phyloP scores from a whole-genome alignment of 2,797 vertebrate genomes.

The Darevskia mixta region DNA sequence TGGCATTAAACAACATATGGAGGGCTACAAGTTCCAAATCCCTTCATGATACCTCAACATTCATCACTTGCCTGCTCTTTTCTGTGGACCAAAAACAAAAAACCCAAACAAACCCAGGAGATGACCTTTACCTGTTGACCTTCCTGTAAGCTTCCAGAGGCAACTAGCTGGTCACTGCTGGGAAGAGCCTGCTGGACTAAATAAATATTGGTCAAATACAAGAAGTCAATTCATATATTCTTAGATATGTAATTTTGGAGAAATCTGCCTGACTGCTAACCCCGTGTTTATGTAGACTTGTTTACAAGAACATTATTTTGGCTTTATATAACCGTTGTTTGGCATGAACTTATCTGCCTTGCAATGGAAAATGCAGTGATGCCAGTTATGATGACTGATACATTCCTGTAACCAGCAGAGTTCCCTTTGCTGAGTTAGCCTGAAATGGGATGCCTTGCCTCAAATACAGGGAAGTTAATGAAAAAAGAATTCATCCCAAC shows the following conservation, averaged over 20 bases:
- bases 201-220: background rate
- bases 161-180: background rate
- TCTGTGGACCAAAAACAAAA: background rate
- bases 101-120: too few species aligned
- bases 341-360: background rate
- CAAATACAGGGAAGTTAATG: constrained; percentile 29
- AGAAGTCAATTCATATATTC: background rate
- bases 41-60: background rate
- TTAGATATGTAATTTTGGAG: constrained; percentile 15
- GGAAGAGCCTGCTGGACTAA: background rate
- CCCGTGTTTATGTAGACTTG: constrained; percentile 6
- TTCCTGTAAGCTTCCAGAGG: background rate
- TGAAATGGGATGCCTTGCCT: constrained; percentile 26
- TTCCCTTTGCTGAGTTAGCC: constrained; percentile 30
- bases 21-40: too few species aligned
- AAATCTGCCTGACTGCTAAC: background rate
- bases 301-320: background rate
- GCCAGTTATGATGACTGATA: background rate
- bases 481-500: constrained; percentile 21
- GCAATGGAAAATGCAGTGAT: background rate
- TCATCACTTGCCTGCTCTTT: background rate
- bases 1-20: too few species aligned
- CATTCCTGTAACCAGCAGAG: constrained; percentile 7
- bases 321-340: constrained; percentile 2
- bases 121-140: background rate